Evolutionary conservation across 2,888 invertebrate genomes (phyloP).

Genomic region (Polyommatus iphigenia): DNA sequence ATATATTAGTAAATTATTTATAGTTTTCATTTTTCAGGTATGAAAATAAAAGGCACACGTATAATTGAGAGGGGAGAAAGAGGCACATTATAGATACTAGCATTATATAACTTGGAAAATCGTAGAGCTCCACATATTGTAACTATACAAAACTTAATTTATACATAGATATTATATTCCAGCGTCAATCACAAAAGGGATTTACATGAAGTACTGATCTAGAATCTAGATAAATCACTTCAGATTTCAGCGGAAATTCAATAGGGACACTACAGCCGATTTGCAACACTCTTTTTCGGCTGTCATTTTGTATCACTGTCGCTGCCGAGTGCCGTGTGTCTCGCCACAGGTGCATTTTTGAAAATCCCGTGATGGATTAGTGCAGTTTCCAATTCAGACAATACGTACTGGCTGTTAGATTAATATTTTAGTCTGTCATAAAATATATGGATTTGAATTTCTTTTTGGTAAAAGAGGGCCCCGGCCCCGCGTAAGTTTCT

Average conservation of each 20-base stretch:
- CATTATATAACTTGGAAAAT: too few relatives aligned
- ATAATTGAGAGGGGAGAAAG: too few relatives aligned
- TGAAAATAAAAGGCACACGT: too few relatives aligned
- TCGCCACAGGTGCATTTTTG: conserved; percentile 53
- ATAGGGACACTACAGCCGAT: background rate
- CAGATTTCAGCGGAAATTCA: background rate
- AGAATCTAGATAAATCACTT: background rate
- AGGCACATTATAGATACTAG: too few relatives aligned
- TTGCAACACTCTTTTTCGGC: conserved; percentile 31
- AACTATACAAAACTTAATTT: too few relatives aligned
- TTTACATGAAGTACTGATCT: background rate
- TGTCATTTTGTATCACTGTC: conserved; percentile 37
- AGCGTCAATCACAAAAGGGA: background rate
- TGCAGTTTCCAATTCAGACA: conserved; percentile 41
- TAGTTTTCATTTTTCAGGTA: too few relatives aligned
- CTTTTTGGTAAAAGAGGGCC: background rate
- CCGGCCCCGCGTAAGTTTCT: too few relatives aligned
- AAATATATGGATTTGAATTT: background rate
- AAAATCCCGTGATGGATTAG: conserved; percentile 56
- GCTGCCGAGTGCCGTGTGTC: conserved; percentile 23
- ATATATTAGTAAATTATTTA: too few relatives aligned
- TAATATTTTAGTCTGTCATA: background rate
- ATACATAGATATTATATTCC: background rate
- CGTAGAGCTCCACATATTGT: too few relatives aligned
- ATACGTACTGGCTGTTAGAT: background rate